A percentile compares a stretch with the other conserved stretches of the same genome.
phyloP scores from a whole-genome alignment of 2,888 invertebrate genomes.

The Embidobia sp. region DNA sequence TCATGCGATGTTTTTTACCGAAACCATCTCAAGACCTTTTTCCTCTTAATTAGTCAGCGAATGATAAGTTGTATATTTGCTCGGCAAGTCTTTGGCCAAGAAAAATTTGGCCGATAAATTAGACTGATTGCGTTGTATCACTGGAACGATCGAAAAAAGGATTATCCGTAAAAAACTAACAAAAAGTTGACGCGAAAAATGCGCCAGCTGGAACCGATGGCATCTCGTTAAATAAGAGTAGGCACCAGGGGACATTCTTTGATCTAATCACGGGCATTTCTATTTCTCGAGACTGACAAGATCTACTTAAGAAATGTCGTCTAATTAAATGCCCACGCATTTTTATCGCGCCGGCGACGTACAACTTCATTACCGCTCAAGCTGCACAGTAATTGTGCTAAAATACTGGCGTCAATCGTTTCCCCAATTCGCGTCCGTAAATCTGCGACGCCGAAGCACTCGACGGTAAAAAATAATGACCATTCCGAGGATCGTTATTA shows the following conservation, averaged over 20 bases:
- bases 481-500: too few relatives aligned
- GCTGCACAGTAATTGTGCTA: background rate
- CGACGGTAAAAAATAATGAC: too few relatives aligned
- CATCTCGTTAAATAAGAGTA: slow-evolving; percentile 37
- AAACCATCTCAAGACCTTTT: too few relatives aligned
- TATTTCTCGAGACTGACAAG: slow-evolving; percentile 35
- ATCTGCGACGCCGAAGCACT: too few relatives aligned
- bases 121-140: slow-evolving; percentile 13
- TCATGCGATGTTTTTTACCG: too few relatives aligned
- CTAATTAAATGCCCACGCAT: slow-evolving; percentile 33
- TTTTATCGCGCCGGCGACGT: slow-evolving; percentile 9
- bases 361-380: slow-evolving; percentile 27
- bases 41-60: too few relatives aligned
- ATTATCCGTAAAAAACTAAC: background rate
- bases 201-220: slow-evolving; percentile 7
- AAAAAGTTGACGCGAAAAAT: slow-evolving; percentile 20
- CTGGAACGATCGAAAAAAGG: slow-evolving; percentile 4
- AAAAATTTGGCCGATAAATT: slow-evolving; percentile 16
- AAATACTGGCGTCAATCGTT: background rate
- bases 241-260: slow-evolving; percentile 25
- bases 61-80: too few relatives aligned
- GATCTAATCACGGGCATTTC: slow-evolving; percentile 36
- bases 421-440: too few relatives aligned
- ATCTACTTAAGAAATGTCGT: slow-evolving; percentile 35
- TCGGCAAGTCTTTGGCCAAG: background rate